These are phyloP conservation scores for Loriculus beryllinus DNA, from an alignment of 2,797 vertebrate genomes.

Conservation along the genomic window DNA sequence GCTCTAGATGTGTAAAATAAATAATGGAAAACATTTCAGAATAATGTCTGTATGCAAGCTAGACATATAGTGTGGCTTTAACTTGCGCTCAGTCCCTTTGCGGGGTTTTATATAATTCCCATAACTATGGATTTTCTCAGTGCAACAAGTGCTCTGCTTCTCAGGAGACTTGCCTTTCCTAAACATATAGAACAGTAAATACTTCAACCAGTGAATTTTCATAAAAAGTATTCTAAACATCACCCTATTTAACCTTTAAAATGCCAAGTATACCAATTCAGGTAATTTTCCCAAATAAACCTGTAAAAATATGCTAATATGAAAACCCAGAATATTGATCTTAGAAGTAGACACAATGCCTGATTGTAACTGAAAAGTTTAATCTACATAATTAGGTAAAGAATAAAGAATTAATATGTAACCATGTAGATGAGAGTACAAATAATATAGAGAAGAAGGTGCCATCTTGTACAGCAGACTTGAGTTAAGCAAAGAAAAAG, in stretches of 20 bases:
- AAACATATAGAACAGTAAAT: background rate
- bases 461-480: background rate
- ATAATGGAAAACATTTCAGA: slow-evolving; percentile 4
- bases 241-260: background rate
- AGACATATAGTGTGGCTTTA: background rate
- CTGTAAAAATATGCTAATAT: background rate
- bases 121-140: background rate
- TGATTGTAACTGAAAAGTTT: background rate
- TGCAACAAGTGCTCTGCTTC: background rate
- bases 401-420: background rate
- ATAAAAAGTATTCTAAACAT: background rate
- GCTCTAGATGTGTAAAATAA: slow-evolving; percentile 1
- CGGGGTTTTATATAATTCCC: background rate
- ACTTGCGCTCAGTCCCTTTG: background rate
- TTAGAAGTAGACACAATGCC: background rate
- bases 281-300: background rate
- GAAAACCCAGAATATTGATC: background rate
- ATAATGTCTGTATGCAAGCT: background rate
- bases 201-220: background rate
- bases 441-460: background rate
- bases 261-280: background rate
- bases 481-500: background rate
- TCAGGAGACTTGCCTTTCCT: background rate
- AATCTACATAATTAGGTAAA: background rate
- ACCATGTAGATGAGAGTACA: background rate